A percentile compares a stretch with the other conserved stretches of the same genome.
Evolutionary conservation across 2,888 invertebrate species (phyloP).

Genomic region (Rhamphomyia laevipes): DNA sequence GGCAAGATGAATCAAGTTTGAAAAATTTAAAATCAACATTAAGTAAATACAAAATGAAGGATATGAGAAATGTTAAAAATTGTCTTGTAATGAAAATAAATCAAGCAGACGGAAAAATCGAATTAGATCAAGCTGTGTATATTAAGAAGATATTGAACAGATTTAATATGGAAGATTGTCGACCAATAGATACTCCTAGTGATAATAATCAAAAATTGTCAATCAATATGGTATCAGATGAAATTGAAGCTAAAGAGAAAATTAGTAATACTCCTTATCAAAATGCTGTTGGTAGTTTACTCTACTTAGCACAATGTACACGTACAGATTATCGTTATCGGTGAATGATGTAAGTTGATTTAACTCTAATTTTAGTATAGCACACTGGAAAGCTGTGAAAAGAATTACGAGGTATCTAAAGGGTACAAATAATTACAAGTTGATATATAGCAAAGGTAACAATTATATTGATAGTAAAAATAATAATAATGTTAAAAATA

Average conservation of each 20-base stretch:
- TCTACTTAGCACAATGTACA: conserved; percentile 13
- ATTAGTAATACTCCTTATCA: conserved; percentile 11
- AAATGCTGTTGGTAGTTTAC: conserved; percentile 12
- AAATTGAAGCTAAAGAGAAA: conserved; percentile 35
- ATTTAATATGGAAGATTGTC: conserved; percentile 15
- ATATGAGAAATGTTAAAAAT: conserved; percentile 8
- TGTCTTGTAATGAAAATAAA: conserved; percentile 10
- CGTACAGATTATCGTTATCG: conserved; percentile 15
- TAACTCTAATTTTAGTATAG: too few relatives aligned
- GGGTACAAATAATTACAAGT: too few relatives aligned
- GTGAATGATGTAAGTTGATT: conserved; percentile 14
- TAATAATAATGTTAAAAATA: too few relatives aligned
- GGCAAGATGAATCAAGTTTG: too few relatives aligned
- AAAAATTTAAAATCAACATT: too few relatives aligned
- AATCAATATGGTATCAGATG: conserved; percentile 3
- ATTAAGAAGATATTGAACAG: conserved; percentile 11
- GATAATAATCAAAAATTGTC: conserved; percentile 11
- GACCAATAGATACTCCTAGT: conserved; percentile 12
- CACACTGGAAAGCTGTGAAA: conserved; percentile 17
- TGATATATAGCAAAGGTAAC: too few relatives aligned
- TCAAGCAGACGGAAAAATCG: conserved; percentile 5
- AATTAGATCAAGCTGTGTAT: conserved; percentile 12
- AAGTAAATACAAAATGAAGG: too few relatives aligned
- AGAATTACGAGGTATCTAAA: too few relatives aligned
- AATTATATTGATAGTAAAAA: too few relatives aligned